A percentile compares a stretch with the other conserved stretches of the same genome.
Evolutionary conservation across 2,113 vertebrate species (phyloP).

Genomic region (Callorhinus ursinus): DNA sequence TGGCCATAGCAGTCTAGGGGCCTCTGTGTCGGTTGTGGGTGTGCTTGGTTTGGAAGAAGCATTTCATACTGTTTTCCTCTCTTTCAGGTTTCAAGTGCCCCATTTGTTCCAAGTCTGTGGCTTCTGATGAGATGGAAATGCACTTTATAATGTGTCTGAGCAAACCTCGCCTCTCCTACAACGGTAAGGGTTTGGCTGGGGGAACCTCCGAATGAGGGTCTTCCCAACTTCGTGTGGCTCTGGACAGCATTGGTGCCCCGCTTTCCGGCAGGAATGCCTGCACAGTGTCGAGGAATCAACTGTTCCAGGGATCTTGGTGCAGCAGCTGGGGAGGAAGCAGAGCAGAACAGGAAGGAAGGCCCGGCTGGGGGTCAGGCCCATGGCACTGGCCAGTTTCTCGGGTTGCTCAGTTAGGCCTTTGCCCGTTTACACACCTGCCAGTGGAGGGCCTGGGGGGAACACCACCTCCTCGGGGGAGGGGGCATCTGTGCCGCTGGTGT

Average conservation of each 20-base stretch:
- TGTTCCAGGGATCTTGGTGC: neutral
- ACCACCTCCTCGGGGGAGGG: neutral
- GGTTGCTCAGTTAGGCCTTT: neutral
- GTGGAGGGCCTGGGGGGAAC: neutral
- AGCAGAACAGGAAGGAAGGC: neutral
- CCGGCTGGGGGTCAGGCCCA: neutral
- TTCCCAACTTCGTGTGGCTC: neutral
- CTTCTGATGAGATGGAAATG: conserved; percentile 99
- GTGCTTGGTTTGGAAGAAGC: neutral
- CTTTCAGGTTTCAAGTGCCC: conserved; percentile 98
- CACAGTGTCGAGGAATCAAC: neutral
- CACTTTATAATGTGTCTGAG: conserved; percentile 99
- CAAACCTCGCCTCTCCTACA: conserved; percentile 99
- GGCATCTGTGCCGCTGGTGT: neutral
- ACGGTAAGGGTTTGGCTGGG: conserved; percentile 87
- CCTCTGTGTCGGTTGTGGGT: neutral
- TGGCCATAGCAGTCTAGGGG: neutral
- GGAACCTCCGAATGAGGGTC: neutral
- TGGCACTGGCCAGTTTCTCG: rapidly evolving
- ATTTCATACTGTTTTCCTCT: conserved; percentile 62
- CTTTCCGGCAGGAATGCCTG: neutral
- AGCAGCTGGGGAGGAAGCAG: neutral
- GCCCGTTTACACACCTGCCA: neutral
- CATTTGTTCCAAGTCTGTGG: conserved; percentile 99
- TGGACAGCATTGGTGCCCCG: neutral